Conservation (phyloP, 2,888 invertebrate genomes). For the Drosophila sordidula region DNA sequence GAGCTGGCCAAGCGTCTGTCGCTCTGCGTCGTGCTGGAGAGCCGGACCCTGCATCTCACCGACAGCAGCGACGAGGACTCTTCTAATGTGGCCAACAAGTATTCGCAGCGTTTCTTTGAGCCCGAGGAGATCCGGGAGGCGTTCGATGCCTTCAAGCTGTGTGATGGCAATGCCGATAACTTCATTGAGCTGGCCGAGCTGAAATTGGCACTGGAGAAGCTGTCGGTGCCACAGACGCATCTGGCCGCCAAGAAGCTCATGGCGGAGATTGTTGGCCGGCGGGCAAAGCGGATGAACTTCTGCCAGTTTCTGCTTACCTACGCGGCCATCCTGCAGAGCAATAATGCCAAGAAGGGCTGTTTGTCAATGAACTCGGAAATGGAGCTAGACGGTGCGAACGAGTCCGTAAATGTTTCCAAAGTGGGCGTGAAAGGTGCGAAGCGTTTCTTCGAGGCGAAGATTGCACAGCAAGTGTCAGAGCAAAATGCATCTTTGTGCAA, state of each 20-base stretch:
- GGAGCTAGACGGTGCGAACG: background rate
- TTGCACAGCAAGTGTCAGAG: constrained; percentile 15
- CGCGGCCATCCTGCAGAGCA: constrained; percentile 20
- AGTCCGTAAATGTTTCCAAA: constrained; percentile 28
- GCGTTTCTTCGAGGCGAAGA: constrained; percentile 60
- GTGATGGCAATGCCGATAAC: constrained; percentile 42
- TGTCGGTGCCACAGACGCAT: constrained; percentile 64
- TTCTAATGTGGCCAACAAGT: background rate
- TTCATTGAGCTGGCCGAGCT: constrained; percentile 42
- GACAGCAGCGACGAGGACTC: constrained; percentile 43
- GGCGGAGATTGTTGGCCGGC: constrained; percentile 20
- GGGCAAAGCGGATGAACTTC: constrained; percentile 29
- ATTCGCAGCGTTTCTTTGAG: constrained; percentile 18
- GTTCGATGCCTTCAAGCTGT: constrained; percentile 27
- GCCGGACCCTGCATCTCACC: constrained; percentile 15
- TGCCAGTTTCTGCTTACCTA: constrained; percentile 48
- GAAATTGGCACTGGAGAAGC: constrained; percentile 54
- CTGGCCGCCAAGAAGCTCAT: constrained; percentile 47
- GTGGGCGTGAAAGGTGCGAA: constrained; percentile 52
- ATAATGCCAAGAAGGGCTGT: background rate
- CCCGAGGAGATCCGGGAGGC: constrained; percentile 46
- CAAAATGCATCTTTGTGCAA: no score
- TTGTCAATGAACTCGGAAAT: background rate
- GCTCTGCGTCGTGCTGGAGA: constrained; percentile 36
- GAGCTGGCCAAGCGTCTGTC: constrained; percentile 15